A percentile compares a stretch with the other conserved stretches of the same genome.
Conservation (phyloP, 2,113 vertebrate species). For the Mesembrinibis cayennensis region DNA sequence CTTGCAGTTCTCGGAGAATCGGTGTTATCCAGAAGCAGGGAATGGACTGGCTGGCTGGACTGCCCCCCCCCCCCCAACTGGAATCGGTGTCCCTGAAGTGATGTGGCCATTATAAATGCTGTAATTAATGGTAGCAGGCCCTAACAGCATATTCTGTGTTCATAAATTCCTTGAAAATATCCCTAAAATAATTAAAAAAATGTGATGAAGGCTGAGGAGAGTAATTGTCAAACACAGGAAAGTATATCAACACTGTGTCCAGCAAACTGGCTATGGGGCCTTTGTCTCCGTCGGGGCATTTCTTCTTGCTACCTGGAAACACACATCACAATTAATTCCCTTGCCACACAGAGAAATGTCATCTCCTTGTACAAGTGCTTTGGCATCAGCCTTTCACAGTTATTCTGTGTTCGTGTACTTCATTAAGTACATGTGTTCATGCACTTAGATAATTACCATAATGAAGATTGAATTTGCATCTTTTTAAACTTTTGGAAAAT, state of each 20-base stretch:
- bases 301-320: neutral
- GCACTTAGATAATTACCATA: neutral
- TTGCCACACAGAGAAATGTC: neutral
- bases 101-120: neutral
- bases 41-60: neutral
- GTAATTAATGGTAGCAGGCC: neutral
- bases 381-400: neutral
- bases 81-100: neutral
- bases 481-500: neutral
- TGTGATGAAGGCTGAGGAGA: neutral
- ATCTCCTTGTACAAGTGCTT: neutral
- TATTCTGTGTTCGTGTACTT: neutral
- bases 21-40: neutral
- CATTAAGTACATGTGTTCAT: accelerated
- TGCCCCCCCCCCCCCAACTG: neutral
- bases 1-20: neutral
- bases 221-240: neutral
- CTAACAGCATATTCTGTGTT: accelerated
- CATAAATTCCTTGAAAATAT: neutral
- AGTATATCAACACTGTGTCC: accelerated
- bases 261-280: neutral
- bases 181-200: neutral
- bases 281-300: neutral
- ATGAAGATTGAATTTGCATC: neutral
- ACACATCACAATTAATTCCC: neutral